Evolutionary conservation across 2,888 invertebrate genomes (phyloP).

Genomic region (Heliconius aoede): DNA sequence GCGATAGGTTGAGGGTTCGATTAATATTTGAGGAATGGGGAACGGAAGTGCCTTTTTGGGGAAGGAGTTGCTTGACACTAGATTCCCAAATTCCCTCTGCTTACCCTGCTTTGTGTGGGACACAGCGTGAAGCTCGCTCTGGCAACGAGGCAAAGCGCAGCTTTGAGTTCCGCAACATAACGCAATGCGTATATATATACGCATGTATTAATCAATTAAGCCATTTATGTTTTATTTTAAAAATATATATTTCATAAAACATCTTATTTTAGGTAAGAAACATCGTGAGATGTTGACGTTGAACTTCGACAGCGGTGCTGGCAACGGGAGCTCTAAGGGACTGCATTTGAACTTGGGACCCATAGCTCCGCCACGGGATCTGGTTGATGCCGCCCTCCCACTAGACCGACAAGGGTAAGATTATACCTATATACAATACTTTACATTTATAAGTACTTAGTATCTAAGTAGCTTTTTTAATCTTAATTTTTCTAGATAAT

Average conservation of each 20-base stretch:
- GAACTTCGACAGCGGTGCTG: conserved; percentile 86
- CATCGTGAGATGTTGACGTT: conserved; percentile 89
- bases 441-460: neutral
- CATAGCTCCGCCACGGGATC: conserved; percentile 86
- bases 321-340: conserved; percentile 77
- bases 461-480: neutral
- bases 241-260: neutral
- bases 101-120: too few relatives aligned
- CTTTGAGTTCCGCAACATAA: too few relatives aligned
- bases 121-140: too few relatives aligned
- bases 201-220: too few relatives aligned
- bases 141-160: too few relatives aligned
- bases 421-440: neutral
- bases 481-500: neutral
- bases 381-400: conserved; percentile 91
- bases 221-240: too few relatives aligned
- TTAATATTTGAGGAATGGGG: too few relatives aligned
- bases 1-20: too few relatives aligned
- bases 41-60: too few relatives aligned
- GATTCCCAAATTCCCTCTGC: too few relatives aligned
- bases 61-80: too few relatives aligned
- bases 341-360: conserved; percentile 89
- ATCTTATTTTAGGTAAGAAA: conserved; percentile 74
- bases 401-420: conserved; percentile 94
- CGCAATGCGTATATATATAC: too few relatives aligned